Evolutionary conservation across 2,888 invertebrate species (phyloP).

Genomic region (Siphlonurus alternatus): DNA sequence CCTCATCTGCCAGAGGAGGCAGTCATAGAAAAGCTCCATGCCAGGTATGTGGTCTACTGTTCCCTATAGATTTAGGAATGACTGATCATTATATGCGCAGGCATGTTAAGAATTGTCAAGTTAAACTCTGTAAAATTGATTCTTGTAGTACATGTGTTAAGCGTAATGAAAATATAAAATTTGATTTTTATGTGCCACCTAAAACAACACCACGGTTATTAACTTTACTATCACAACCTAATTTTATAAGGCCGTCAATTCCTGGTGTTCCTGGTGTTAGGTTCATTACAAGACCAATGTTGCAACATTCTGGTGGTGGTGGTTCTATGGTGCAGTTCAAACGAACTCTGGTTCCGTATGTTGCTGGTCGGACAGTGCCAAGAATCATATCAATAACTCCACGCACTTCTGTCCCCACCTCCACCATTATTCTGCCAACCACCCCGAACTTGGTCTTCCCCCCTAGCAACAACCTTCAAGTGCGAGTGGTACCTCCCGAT

Average conservation of each 20-base stretch:
- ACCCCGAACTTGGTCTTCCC: background rate
- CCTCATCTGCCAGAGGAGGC: slow-evolving; percentile 9
- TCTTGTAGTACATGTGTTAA: slow-evolving; percentile 13
- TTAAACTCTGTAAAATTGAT: slow-evolving; percentile 13
- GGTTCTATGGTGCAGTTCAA: no score
- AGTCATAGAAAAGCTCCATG: slow-evolving; percentile 6
- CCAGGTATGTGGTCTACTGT: slow-evolving; percentile 13
- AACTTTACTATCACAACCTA: background rate
- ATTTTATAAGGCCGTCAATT: background rate
- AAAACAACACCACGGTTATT: background rate
- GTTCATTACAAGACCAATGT: no score
- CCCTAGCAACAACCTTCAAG: background rate
- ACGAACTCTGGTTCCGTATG: background rate
- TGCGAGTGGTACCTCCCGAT: background rate
- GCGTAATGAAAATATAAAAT: background rate
- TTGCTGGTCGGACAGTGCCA: background rate
- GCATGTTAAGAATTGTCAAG: slow-evolving; percentile 11
- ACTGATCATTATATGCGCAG: slow-evolving; percentile 12
- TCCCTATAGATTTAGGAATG: slow-evolving; percentile 13
- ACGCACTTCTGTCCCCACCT: background rate
- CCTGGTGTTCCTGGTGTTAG: background rate
- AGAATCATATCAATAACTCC: background rate
- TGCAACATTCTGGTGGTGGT: no score
- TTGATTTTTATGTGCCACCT: background rate
- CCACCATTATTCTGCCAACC: background rate